Percentiles rank a stretch among this genome's conserved stretches.
These are phyloP conservation scores for Phocoena sinus DNA, from an alignment of 2,113 vertebrate genomes.

Conservation along the genomic window DNA sequence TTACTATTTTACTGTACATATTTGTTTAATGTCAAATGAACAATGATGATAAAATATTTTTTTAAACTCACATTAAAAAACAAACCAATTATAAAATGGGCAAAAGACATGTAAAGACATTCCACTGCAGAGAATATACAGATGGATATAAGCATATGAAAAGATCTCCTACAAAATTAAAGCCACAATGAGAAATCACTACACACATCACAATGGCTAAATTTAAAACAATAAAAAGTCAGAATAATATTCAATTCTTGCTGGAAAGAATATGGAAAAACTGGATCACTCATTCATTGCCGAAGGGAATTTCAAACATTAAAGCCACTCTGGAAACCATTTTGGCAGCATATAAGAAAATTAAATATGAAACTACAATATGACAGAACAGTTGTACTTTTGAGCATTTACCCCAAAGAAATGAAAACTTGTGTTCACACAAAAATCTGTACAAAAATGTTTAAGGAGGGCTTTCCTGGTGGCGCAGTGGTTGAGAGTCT, in stretches of 20 bases:
- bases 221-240: background rate
- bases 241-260: background rate
- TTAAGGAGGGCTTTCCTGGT: background rate
- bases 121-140: background rate
- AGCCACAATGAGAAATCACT: background rate
- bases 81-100: background rate
- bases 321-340: background rate
- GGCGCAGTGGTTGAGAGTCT: too few species aligned
- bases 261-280: background rate
- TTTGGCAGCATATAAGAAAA: background rate
- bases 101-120: background rate
- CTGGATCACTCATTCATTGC: background rate
- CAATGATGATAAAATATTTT: background rate
- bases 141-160: background rate
- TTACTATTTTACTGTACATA: background rate
- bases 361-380: background rate
- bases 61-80: background rate
- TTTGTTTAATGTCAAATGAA: background rate
- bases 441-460: background rate
- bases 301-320: background rate
- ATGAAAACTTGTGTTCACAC: background rate
- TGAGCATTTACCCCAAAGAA: background rate
- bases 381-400: background rate
- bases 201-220: background rate
- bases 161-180: background rate